These are phyloP conservation scores for Lepidurus apus DNA, from an alignment of 1,140 invertebrate species.

Conservation along the genomic window DNA sequence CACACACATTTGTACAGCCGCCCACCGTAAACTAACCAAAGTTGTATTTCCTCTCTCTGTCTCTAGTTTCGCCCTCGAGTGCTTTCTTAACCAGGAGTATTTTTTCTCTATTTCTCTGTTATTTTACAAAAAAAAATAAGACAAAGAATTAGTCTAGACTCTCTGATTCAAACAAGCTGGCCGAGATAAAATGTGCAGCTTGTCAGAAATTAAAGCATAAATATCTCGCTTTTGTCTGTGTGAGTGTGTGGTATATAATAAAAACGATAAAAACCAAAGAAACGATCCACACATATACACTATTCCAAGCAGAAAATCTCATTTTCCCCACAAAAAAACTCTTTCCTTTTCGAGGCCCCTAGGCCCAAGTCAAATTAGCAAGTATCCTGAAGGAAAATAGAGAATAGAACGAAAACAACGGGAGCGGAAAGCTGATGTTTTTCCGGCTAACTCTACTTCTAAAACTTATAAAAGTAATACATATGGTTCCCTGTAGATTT, in stretches of 20 bases:
- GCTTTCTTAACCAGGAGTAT: background rate
- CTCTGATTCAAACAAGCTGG: background rate
- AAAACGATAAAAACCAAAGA: background rate
- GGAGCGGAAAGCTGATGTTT: too few species aligned
- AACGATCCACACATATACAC: background rate
- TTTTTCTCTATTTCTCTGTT: background rate
- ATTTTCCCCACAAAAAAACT: background rate
- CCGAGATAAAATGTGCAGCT: background rate
- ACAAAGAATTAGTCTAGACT: background rate
- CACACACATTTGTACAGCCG: background rate
- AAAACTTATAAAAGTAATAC: too few species aligned
- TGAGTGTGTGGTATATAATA: background rate
- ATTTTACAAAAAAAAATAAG: background rate
- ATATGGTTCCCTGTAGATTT: too few species aligned
- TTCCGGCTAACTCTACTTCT: too few species aligned
- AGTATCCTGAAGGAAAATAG: too few species aligned
- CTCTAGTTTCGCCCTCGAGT: background rate
- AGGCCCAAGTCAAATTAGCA: too few species aligned
- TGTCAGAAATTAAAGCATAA: conserved; percentile 6
- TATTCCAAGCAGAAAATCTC: background rate
- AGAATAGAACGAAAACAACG: too few species aligned
- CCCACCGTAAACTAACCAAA: background rate
- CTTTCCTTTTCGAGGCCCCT: too few species aligned
- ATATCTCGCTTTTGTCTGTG: background rate
- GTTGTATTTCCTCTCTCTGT: background rate